Conservation (phyloP, 2,113 vertebrate genomes). For the Myiozetetes cayanensis region DNA sequence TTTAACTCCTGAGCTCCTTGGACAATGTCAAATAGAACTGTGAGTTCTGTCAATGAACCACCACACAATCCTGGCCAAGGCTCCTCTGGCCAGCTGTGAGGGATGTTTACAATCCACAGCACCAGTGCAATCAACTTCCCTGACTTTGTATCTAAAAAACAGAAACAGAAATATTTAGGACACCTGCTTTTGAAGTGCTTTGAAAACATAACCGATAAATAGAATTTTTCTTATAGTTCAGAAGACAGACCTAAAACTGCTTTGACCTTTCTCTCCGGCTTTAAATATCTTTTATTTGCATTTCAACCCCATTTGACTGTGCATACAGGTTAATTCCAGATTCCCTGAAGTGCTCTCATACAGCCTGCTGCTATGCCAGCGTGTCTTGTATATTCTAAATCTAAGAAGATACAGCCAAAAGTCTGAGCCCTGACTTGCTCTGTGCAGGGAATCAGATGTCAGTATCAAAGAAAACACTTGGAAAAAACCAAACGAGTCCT, state of each 20-base stretch:
- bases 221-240: background rate
- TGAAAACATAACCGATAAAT: background rate
- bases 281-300: background rate
- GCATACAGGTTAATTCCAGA: background rate
- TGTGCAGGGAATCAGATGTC: conserved; percentile 32
- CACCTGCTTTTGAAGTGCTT: background rate
- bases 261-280: background rate
- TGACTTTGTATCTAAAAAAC: background rate
- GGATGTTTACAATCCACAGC: background rate
- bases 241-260: background rate
- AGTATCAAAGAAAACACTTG: conserved; percentile 10
- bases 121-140: background rate
- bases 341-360: background rate
- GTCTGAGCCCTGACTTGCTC: conserved; percentile 15
- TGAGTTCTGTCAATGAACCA: background rate
- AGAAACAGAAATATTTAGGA: background rate
- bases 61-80: background rate
- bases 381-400: background rate
- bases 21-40: background rate
- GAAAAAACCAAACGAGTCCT: conserved; percentile 16
- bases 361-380: background rate
- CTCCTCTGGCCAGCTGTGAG: background rate
- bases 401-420: conserved; percentile 4
- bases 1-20: background rate
- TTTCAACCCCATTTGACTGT: background rate